A percentile compares a stretch with the other conserved stretches of the same genome.
These are phyloP conservation scores for Aphidius ervi DNA, from an alignment of 1,140 invertebrate genomes.

Conservation along the genomic window DNA sequence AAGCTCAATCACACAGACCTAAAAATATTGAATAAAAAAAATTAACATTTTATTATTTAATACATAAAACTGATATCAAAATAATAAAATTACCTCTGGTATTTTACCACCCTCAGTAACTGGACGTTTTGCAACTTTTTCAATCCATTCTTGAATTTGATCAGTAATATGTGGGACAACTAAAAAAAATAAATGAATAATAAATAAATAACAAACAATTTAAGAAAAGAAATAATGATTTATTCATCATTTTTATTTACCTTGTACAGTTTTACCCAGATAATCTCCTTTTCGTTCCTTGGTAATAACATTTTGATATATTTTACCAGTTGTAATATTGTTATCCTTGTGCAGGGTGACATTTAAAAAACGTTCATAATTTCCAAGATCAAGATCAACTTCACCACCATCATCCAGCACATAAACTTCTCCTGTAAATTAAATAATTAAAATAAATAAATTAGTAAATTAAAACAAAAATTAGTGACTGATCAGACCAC, in stretches of 20 bases:
- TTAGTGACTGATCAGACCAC: neutral
- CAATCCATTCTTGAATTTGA: conserved; percentile 97
- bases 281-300: conserved; percentile 93
- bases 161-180: conserved; percentile 99
- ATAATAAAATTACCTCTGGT: conserved; percentile 51
- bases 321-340: conserved; percentile 99
- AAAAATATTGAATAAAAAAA: neutral
- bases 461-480: too few relatives aligned
- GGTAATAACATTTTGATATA: conserved; percentile 93
- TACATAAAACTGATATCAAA: too few relatives aligned
- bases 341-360: conserved; percentile 92
- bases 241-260: conserved; percentile 44
- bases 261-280: conserved; percentile 98
- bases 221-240: too few relatives aligned
- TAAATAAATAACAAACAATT: neutral
- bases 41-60: too few relatives aligned
- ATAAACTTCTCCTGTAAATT: conserved; percentile 88
- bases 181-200: conserved; percentile 46
- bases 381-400: conserved; percentile 98
- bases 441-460: conserved; percentile 18
- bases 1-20: conserved; percentile 71
- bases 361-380: conserved; percentile 97
- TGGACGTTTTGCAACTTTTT: conserved; percentile 80
- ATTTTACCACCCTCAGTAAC: conserved; percentile 70
- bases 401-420: conserved; percentile 98